Conservation (phyloP, 30 jellyfish, hydroid and myxozoan genomes). For the Chironex yamaguchii region DNA sequence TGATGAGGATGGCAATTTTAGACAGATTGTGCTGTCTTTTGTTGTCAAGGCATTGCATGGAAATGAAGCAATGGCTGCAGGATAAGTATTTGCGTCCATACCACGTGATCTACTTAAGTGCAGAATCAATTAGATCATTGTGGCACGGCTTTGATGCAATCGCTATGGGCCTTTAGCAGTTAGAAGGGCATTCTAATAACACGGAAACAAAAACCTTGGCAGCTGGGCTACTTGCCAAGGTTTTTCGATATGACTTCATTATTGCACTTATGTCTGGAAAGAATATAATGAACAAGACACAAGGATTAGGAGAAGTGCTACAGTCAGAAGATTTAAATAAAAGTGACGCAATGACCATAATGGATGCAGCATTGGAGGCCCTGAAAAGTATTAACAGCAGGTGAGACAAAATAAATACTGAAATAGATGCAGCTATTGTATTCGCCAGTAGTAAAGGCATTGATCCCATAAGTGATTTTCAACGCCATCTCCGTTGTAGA, state of each 20-base stretch:
- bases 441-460: slow-evolving; percentile 18
- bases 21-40: slow-evolving; percentile 16
- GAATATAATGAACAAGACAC: slow-evolving; percentile 7
- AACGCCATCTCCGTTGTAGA: slow-evolving; percentile 22
- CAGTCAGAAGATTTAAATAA: slow-evolving; percentile 22
- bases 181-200: slow-evolving; percentile 22
- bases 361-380: not conserved
- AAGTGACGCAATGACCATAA: slow-evolving; percentile 16
- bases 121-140: slow-evolving; percentile 46
- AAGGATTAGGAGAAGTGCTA: slow-evolving; percentile 4
- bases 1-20: slow-evolving; percentile 37
- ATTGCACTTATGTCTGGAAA: slow-evolving; percentile 6
- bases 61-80: slow-evolving; percentile 10
- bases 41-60: slow-evolving; percentile 57
- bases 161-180: not conserved
- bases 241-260: slow-evolving; percentile 22
- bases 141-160: slow-evolving; percentile 53
- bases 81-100: slow-evolving; percentile 4
- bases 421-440: slow-evolving; percentile 9
- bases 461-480: slow-evolving; percentile 20
- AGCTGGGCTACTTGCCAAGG: slow-evolving; percentile 17
- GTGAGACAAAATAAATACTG: slow-evolving; percentile 1
- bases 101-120: slow-evolving; percentile 24
- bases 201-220: slow-evolving; percentile 31
- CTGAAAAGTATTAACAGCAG: not conserved